phyloP scores from a whole-genome alignment of 2,797 vertebrate species.

The Babyrousa celebensis region DNA sequence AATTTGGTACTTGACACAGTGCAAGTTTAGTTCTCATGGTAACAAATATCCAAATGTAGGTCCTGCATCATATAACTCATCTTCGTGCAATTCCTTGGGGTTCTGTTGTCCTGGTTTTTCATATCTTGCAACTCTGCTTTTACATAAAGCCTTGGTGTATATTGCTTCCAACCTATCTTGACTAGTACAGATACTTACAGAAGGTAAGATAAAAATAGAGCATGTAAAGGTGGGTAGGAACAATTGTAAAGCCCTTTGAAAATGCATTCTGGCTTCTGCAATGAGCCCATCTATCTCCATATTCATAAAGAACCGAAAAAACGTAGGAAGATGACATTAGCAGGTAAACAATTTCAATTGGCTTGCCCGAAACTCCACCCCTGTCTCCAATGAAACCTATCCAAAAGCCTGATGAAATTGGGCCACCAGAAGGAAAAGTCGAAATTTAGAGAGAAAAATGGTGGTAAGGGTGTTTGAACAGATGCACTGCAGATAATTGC shows the following conservation, averaged over 20 bases:
- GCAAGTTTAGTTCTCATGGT: background rate
- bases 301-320: background rate
- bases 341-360: constrained; percentile 23
- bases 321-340: background rate
- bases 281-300: background rate
- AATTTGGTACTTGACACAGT: background rate
- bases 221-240: background rate
- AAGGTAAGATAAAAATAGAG: background rate
- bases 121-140: background rate
- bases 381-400: constrained; percentile 41
- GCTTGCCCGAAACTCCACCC: constrained; percentile 45
- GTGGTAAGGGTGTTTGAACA: constrained; percentile 67
- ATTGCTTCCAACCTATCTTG: constrained; percentile 13
- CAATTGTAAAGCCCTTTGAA: constrained; percentile 29
- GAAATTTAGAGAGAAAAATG: constrained; percentile 81
- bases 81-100: background rate
- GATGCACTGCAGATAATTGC: constrained; percentile 53
- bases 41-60: background rate
- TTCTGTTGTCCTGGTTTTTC: background rate
- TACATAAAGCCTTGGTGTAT: background rate
- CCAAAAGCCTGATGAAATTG: constrained; percentile 54
- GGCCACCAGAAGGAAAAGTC: constrained; percentile 73
- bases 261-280: background rate
- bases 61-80: background rate
- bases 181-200: background rate